Conservation (phyloP, 2,113 vertebrate genomes). For the Phrynocephalus versicolor region DNA sequence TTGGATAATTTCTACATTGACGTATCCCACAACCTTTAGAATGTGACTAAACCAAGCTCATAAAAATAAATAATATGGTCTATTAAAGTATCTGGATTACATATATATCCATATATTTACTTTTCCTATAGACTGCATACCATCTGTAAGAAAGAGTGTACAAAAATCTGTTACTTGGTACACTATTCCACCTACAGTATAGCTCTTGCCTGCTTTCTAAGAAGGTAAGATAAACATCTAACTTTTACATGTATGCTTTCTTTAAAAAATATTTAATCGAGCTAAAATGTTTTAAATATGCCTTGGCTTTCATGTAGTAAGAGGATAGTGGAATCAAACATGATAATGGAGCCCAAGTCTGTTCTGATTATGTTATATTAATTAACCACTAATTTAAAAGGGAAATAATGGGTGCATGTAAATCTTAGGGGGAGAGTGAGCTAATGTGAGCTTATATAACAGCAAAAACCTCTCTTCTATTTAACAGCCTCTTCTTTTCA, state of each 20-base stretch:
- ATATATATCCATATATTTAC: constrained; percentile 78
- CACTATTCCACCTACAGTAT: constrained; percentile 84
- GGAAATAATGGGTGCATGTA: background rate
- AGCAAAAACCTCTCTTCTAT: background rate
- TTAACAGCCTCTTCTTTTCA: background rate
- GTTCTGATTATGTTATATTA: constrained; percentile 14
- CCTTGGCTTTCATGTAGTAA: constrained; percentile 6
- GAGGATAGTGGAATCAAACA: constrained; percentile 8
- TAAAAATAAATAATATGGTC: constrained; percentile 12
- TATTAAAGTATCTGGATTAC: constrained; percentile 53
- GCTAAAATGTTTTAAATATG: constrained; percentile 22
- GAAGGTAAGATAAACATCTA: constrained; percentile 76
- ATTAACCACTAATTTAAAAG: rapidly evolving
- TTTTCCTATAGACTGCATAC: constrained; percentile 81
- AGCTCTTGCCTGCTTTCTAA: constrained; percentile 80
- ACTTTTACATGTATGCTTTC: constrained; percentile 61
- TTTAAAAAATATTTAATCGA: background rate
- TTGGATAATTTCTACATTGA: background rate
- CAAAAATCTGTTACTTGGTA: constrained; percentile 85
- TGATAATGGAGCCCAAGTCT: constrained; percentile 50
- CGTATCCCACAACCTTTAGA: constrained; percentile 8
- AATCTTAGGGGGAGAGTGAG: background rate
- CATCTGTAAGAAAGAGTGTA: constrained; percentile 84
- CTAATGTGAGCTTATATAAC: rapidly evolving
- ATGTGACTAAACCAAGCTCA: constrained; percentile 6